phyloP scores from a whole-genome alignment of 2,888 invertebrate species.

The Agrilus mali region DNA sequence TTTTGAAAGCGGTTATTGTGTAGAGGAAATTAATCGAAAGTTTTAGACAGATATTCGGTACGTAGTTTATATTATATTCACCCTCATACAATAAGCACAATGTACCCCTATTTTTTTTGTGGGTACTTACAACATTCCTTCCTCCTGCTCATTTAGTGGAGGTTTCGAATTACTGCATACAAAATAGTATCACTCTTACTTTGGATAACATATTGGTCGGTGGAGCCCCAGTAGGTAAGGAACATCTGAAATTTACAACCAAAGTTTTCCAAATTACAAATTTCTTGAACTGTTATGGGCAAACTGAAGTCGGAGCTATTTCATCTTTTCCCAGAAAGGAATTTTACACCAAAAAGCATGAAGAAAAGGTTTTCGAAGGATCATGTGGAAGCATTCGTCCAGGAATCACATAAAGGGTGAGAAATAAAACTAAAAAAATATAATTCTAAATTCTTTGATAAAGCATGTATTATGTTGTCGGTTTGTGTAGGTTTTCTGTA shows the following conservation, averaged over 20 bases:
- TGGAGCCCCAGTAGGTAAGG: constrained; percentile 10
- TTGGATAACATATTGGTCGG: constrained; percentile 8
- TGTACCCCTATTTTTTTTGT: neutral
- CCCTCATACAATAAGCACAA: no score
- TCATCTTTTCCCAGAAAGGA: neutral
- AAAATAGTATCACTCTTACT: neutral
- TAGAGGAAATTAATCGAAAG: no score
- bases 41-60: no score
- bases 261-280: constrained; percentile 22
- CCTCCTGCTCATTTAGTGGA: neutral
- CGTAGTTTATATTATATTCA: no score
- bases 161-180: neutral
- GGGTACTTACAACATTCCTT: neutral
- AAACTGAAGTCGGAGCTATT: constrained; percentile 2
- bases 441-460: no score
- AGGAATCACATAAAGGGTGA: no score
- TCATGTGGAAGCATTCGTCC: no score
- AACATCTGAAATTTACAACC: constrained; percentile 8
- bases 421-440: no score
- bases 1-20: no score
- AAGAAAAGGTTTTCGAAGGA: no score
- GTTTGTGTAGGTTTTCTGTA: no score
- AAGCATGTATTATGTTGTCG: no score
- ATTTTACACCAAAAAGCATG: neutral
- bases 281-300: constrained; percentile 8